phyloP scores from a whole-genome alignment of 2,797 vertebrate genomes.

The Australoheros facetus region DNA sequence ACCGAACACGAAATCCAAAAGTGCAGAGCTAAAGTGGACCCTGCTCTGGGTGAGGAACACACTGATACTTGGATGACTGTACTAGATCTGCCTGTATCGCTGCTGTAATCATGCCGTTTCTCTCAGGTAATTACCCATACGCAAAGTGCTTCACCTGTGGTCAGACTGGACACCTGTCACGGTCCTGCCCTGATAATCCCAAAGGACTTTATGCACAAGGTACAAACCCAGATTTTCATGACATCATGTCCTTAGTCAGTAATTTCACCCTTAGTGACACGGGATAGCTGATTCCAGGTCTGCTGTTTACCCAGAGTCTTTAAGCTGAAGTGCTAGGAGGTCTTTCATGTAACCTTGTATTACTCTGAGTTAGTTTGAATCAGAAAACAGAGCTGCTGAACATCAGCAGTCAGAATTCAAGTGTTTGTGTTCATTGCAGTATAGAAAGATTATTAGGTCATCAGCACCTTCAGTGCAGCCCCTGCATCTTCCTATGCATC shows the following conservation, averaged over 20 bases:
- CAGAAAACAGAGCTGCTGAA: not conserved
- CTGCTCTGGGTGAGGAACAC: constrained; percentile 85
- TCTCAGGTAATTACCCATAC: constrained; percentile 90
- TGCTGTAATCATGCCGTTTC: not conserved
- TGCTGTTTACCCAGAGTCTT: not conserved
- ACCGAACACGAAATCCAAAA: constrained; percentile 92
- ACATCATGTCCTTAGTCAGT: not conserved
- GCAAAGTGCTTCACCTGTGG: constrained; percentile 97
- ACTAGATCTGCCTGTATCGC: not conserved
- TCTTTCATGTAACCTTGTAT: not conserved
- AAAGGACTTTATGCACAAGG: constrained; percentile 94
- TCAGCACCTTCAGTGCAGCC: too few relatives aligned
- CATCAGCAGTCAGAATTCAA: not conserved
- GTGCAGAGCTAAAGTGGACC: constrained; percentile 91
- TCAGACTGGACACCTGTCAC: constrained; percentile 91
- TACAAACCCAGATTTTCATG: constrained; percentile 42
- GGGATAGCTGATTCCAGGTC: not conserved
- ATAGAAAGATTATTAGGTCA: too few relatives aligned
- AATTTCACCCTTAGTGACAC: not conserved
- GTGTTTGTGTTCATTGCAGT: not conserved
- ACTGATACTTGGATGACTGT: not conserved
- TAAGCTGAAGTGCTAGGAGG: not conserved
- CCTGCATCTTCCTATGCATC: accelerated
- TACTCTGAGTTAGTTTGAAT: not conserved
- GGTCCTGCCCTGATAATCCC: constrained; percentile 92